Conservation (phyloP, 2,888 invertebrate genomes). For the Troilus luridus region DNA sequence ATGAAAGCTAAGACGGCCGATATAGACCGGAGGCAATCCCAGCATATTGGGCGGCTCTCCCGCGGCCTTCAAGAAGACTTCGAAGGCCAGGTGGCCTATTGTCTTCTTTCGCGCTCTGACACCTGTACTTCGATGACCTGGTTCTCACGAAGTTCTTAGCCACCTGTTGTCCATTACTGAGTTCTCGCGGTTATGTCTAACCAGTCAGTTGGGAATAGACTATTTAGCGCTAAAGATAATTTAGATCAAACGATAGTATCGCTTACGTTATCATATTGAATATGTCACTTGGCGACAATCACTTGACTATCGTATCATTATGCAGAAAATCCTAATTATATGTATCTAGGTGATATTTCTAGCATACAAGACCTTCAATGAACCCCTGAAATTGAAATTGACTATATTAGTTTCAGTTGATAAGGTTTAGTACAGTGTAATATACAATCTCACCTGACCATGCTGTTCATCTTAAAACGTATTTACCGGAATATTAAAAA, state of each 20-base stretch:
- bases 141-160: constrained; percentile 24
- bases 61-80: neutral
- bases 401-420: no score
- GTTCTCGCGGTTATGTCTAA: constrained; percentile 26
- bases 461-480: no score
- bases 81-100: constrained; percentile 47
- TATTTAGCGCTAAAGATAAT: neutral
- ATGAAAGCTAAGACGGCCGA: no score
- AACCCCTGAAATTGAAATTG: neutral
- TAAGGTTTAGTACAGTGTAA: no score
- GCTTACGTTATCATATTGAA: neutral
- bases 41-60: neutral
- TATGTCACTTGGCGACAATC: neutral
- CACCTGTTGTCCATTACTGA: constrained; percentile 42
- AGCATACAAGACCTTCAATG: neutral
- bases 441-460: no score
- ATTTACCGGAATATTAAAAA: no score
- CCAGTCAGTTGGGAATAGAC: neutral
- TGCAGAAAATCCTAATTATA: neutral
- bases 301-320: neutral
- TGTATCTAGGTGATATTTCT: neutral
- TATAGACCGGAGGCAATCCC: neutral
- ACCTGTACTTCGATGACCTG: constrained; percentile 43
- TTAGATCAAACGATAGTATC: neutral
- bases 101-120: constrained; percentile 13